phyloP scores from a whole-genome alignment of 2,113 vertebrate species.

The Mus musculus region DNA sequence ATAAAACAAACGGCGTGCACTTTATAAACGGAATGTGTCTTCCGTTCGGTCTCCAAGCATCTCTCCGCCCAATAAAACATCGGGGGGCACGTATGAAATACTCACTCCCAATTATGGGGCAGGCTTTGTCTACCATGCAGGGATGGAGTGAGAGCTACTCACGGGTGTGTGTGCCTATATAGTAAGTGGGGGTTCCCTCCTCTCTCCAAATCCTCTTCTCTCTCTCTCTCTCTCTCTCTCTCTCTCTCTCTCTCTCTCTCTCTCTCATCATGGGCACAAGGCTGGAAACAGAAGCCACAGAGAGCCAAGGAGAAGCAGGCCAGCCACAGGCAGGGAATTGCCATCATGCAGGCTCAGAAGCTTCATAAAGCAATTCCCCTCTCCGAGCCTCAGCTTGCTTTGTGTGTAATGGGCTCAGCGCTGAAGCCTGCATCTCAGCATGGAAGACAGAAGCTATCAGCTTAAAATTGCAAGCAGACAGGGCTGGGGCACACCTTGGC shows the following conservation, averaged over 20 bases:
- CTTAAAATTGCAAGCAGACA: not conserved
- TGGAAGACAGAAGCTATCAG: not conserved
- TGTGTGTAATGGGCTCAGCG: conserved; percentile 3
- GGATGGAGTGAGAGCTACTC: conserved; percentile 17
- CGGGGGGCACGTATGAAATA: conserved; percentile 85
- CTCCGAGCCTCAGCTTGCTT: not conserved
- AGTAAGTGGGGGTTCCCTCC: not conserved
- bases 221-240: not conserved
- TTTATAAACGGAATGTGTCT: conserved; percentile 90
- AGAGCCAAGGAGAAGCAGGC: not conserved
- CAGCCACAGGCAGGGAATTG: not conserved
- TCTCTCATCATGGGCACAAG: not conserved
- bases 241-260: not conserved
- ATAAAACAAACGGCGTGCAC: conserved; percentile 87
- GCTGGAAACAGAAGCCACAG: not conserved
- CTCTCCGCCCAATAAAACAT: conserved; percentile 87
- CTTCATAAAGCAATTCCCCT: not conserved
- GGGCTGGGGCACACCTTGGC: not conserved
- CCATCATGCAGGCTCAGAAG: not conserved
- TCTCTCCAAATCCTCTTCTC: not conserved
- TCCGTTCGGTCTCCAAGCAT: conserved; percentile 85
- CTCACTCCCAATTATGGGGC: conserved; percentile 81
- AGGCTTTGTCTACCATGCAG: conserved; percentile 66
- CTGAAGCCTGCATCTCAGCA: not conserved
- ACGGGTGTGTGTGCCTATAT: not conserved